These are phyloP conservation scores for Elmis aenea DNA, from an alignment of 2,888 invertebrate species.

Conservation along the genomic window DNA sequence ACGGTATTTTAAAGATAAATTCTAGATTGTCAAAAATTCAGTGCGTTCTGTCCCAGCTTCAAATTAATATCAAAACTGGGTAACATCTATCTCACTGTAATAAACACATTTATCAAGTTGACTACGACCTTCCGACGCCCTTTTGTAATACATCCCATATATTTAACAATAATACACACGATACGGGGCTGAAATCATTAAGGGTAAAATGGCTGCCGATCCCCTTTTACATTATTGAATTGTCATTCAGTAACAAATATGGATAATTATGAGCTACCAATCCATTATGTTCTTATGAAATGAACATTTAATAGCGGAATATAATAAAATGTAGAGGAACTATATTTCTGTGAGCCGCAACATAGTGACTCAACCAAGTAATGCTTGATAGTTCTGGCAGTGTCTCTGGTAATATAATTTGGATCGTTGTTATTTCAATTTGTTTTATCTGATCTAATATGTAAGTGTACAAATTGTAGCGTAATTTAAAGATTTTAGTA, in stretches of 20 bases:
- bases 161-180: too few species aligned
- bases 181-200: slow-evolving; percentile 8
- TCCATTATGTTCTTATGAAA: slow-evolving; percentile 14
- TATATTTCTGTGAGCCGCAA: slow-evolving; percentile 4
- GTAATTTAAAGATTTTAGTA: slow-evolving; percentile 10
- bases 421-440: slow-evolving; percentile 12
- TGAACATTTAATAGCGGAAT: slow-evolving; percentile 10
- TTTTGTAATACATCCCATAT: too few species aligned
- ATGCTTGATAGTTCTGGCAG: not conserved
- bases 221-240: slow-evolving; percentile 13
- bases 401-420: slow-evolving; percentile 2
- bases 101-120: too few species aligned
- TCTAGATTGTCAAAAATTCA: too few species aligned
- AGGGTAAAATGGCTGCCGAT: slow-evolving; percentile 15
- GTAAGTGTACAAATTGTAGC: slow-evolving; percentile 11
- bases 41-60: too few species aligned
- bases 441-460: slow-evolving; percentile 14
- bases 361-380: slow-evolving; percentile 2
- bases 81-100: too few species aligned
- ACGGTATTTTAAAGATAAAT: too few species aligned
- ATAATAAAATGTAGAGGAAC: slow-evolving; percentile 10
- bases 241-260: slow-evolving; percentile 20
- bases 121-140: too few species aligned
- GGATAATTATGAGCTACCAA: slow-evolving; percentile 16
- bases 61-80: too few species aligned